A percentile compares a stretch with the other conserved stretches of the same genome.
These are phyloP conservation scores for Nephrotoma appendiculata DNA, from an alignment of 2,888 invertebrate genomes.

Conservation along the genomic window DNA sequence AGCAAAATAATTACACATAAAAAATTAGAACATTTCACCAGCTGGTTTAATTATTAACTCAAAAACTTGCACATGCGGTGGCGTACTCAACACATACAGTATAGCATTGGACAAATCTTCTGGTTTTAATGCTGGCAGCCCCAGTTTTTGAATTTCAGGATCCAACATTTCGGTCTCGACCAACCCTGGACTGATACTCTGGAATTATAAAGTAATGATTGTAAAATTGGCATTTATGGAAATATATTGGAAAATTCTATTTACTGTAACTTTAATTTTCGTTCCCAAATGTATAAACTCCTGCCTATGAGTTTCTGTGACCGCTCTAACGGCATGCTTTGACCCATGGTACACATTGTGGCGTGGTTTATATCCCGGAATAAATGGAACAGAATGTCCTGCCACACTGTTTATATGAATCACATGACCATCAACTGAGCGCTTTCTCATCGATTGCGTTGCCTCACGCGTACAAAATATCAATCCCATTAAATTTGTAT, in stretches of 20 bases:
- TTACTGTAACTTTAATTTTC: neutral
- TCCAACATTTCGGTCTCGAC: neutral
- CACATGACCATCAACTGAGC: slow-evolving; percentile 31
- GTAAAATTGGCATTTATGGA: too few relatives aligned
- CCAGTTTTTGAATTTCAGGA: neutral
- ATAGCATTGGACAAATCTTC: neutral
- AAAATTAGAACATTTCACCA: neutral
- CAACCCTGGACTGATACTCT: neutral
- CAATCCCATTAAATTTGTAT: slow-evolving; percentile 32
- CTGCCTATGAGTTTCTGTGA: slow-evolving; percentile 24
- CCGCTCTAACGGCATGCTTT: slow-evolving; percentile 24
- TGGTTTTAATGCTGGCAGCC: neutral
- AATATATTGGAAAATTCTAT: neutral
- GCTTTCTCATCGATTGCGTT: slow-evolving; percentile 33
- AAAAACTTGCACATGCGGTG: neutral
- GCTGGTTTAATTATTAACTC: neutral
- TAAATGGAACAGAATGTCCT: slow-evolving; percentile 32
- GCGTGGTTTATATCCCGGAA: neutral
- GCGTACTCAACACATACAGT: neutral
- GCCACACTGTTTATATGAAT: slow-evolving; percentile 33
- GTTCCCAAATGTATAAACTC: slow-evolving; percentile 18
- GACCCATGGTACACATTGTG: slow-evolving; percentile 21
- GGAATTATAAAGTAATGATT: neutral
- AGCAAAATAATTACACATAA: neutral
- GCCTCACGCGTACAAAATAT: slow-evolving; percentile 33